Base-by-base conservation (phyloP, 2,888 invertebrate genomes). In the Drosophila affinis region DNA sequence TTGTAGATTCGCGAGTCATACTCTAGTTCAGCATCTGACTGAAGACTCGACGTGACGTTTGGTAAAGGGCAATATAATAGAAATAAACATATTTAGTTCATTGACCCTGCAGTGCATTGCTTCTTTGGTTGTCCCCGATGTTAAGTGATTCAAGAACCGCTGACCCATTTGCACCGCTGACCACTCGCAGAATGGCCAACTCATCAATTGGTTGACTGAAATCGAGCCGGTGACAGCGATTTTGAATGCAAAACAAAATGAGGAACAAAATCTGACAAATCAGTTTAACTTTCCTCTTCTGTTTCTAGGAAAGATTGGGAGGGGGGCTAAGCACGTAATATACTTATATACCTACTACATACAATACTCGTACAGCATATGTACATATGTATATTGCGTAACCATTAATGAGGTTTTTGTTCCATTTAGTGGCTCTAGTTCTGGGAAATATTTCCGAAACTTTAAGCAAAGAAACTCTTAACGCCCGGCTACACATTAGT, bases 391-490 rank as follows among this genome's bases (percentile, higher is more conserved):
- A 12, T 68, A 81, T 87, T 85, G 79, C 84, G 75, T 80, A 81
- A 85, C 72, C 75, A 58, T 76, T 85, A 85, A 87, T 85, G 87
- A 75, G 86, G 85, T 85, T 87, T 73, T 87, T 87, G 87, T 74
- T 85, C 86, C 68, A 81, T 79, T 85, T 83, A 72, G 78, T 78
- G 76, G 71, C 65, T 58, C 68, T 70, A 51, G 65, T 76, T 65
- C 79, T 74, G 64, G 67, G 75, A 77, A 82, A 62, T 46, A 71
- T 48, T 76, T 73, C 60, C 47, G 51, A 63, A 63, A 52, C 59
- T 67, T 72, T 60, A 54, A 27, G 61, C 67, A 59, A 34, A 70
- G 49, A 58, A 55, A 64, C 64, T 67, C 52, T 72, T 79, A 71
- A 82, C 75, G 80, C 78, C 68, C 79, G 75, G 77, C 74, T 71